These are phyloP conservation scores for Ennomos quercinarius DNA, from an alignment of 2,888 invertebrate genomes.

Conservation along the genomic window DNA sequence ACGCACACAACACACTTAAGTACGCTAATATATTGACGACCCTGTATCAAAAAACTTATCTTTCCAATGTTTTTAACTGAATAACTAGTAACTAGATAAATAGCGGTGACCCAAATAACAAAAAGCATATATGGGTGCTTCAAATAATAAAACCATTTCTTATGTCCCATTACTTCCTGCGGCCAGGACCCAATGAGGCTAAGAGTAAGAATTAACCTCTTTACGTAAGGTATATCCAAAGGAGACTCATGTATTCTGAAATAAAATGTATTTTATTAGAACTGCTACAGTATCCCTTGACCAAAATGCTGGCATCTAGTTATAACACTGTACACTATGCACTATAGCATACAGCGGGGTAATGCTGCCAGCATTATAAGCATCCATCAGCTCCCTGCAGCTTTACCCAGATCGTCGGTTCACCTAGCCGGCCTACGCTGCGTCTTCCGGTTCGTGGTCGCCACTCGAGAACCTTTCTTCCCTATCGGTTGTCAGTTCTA, in stretches of 20 bases:
- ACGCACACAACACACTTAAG: background rate
- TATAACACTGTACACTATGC: no score
- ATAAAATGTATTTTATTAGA: background rate
- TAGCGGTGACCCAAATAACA: background rate
- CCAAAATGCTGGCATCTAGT: no score
- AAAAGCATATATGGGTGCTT: background rate
- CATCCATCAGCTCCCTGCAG: no score
- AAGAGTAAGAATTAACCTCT: constrained; percentile 1
- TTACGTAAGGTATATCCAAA: constrained; percentile 10
- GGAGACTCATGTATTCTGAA: background rate
- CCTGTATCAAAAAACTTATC: constrained; percentile 2
- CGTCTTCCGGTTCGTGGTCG: no score
- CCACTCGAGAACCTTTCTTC: no score
- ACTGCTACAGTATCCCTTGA: no score
- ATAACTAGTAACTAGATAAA: background rate
- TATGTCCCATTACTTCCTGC: background rate
- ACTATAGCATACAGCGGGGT: no score
- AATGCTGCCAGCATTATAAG: no score
- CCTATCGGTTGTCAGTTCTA: no score
- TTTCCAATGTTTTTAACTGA: background rate
- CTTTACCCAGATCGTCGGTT: no score
- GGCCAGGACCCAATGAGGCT: constrained; percentile 3
- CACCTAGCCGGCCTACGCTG: no score
- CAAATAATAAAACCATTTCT: background rate
- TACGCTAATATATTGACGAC: background rate